A percentile compares a stretch with the other conserved stretches of the same genome.
phyloP scores from a whole-genome alignment of 2,888 invertebrate species.

The Lagria hirta region DNA sequence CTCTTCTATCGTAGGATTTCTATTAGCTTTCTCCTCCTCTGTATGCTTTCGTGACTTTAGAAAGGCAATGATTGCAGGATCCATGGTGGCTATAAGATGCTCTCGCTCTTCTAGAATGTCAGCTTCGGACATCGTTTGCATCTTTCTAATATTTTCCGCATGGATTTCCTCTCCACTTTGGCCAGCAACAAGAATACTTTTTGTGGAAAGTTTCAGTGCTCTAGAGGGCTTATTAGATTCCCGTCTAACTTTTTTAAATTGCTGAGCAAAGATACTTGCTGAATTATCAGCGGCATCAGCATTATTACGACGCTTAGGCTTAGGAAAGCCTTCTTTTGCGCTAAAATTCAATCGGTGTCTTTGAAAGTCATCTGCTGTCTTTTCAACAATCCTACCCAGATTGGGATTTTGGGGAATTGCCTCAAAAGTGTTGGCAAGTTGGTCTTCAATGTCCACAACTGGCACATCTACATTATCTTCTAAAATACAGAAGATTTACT shows the following conservation, averaged over 20 bases:
- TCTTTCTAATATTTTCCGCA: conserved; percentile 67
- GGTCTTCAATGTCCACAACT: conserved; percentile 37
- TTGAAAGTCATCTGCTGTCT: conserved; percentile 38
- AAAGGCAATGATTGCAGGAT: conserved; percentile 69
- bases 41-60: conserved; percentile 55
- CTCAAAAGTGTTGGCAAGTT: conserved; percentile 51
- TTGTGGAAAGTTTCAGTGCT: conserved; percentile 20
- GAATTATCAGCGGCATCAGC: conserved; percentile 31
- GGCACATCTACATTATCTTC: conserved; percentile 13
- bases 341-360: conserved; percentile 36
- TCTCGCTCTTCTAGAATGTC: conserved; percentile 76
- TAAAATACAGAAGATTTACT: too few species aligned
- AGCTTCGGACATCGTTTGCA: conserved; percentile 68
- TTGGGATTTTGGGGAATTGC: conserved; percentile 52
- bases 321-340: conserved; percentile 56
- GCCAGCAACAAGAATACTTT: conserved; percentile 56
- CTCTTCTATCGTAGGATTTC: conserved; percentile 47
- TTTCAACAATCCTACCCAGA: conserved; percentile 64
- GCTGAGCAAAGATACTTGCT: conserved; percentile 58
- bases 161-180: conserved; percentile 66
- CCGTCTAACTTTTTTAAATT: conserved; percentile 51
- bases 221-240: conserved; percentile 33
- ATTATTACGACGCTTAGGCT: conserved; percentile 53
- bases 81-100: conserved; percentile 65
- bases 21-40: conserved; percentile 14